Conservation (phyloP, 2,888 invertebrate genomes). For the Megalurothrips usitatus region DNA sequence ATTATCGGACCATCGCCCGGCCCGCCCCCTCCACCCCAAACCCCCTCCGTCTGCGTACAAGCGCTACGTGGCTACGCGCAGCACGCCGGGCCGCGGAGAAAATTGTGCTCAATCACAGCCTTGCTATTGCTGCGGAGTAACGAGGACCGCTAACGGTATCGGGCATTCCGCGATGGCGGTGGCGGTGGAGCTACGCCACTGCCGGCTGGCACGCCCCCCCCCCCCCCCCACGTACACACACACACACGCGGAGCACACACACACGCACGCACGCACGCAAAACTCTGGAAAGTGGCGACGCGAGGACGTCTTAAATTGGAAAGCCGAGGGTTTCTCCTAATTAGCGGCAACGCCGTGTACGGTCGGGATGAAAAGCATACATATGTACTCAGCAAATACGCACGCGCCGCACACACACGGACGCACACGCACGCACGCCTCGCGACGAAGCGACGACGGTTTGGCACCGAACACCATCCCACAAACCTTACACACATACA, state of each 20-base stretch:
- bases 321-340: neutral
- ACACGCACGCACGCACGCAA: neutral
- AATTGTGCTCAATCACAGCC: too few species aligned
- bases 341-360: slow-evolving; percentile 8
- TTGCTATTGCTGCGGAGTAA: too few species aligned
- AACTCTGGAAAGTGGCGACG: neutral
- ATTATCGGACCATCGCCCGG: too few species aligned
- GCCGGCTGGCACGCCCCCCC: neutral
- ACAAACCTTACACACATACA: neutral
- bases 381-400: neutral
- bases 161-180: too few species aligned
- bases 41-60: too few species aligned
- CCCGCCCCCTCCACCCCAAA: too few species aligned
- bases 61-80: too few species aligned
- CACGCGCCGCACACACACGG: neutral
- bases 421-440: neutral
- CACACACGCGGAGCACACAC: too few species aligned
- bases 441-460: neutral
- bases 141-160: too few species aligned
- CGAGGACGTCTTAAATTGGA: neutral
- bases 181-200: too few species aligned
- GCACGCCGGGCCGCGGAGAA: too few species aligned
- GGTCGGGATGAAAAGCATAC: slow-evolving; percentile 3
- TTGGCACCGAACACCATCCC: neutral
- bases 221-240: neutral